These are phyloP conservation scores for Pheosia tremula DNA, from an alignment of 2,888 invertebrate genomes.

Conservation along the genomic window DNA sequence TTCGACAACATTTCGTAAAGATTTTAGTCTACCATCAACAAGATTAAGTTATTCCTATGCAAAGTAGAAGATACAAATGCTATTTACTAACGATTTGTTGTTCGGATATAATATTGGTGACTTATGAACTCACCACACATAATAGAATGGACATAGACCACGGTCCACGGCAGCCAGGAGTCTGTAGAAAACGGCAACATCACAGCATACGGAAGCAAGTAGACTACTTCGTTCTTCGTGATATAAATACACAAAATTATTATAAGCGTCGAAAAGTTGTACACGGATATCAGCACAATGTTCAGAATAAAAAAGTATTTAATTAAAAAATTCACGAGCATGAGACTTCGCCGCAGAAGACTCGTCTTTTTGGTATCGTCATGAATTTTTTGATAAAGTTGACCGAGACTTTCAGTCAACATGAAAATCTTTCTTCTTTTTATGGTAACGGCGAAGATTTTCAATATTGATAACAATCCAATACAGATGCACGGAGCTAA, in stretches of 20 bases:
- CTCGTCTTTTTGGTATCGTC: slow-evolving; percentile 41
- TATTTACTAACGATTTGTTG: no score
- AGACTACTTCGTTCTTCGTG: slow-evolving; percentile 43
- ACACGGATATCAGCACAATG: slow-evolving; percentile 59
- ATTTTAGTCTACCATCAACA: no score
- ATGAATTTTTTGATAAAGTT: slow-evolving; percentile 48
- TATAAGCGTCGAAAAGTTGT: slow-evolving; percentile 62
- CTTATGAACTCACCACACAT: slow-evolving; percentile 52
- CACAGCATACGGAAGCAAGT: slow-evolving; percentile 59
- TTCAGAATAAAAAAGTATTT: slow-evolving; percentile 68
- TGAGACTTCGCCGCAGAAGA: slow-evolving; percentile 48
- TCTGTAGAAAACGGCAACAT: slow-evolving; percentile 62
- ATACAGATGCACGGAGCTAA: slow-evolving; percentile 59
- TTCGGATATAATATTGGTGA: neutral
- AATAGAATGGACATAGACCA: slow-evolving; percentile 56
- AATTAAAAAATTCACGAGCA: slow-evolving; percentile 51
- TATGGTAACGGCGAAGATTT: slow-evolving; percentile 45
- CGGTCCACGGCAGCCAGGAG: slow-evolving; percentile 56
- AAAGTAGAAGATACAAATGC: no score
- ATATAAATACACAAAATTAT: slow-evolving; percentile 57
- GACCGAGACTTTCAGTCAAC: slow-evolving; percentile 45
- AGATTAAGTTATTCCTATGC: no score
- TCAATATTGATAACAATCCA: slow-evolving; percentile 54
- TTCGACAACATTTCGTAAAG: no score
- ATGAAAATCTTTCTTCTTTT: slow-evolving; percentile 49